A percentile compares a stretch with the other conserved stretches of the same genome.
Evolutionary conservation across 2,113 vertebrate genomes (phyloP).

Genomic region (Spheniscus mendiculus): DNA sequence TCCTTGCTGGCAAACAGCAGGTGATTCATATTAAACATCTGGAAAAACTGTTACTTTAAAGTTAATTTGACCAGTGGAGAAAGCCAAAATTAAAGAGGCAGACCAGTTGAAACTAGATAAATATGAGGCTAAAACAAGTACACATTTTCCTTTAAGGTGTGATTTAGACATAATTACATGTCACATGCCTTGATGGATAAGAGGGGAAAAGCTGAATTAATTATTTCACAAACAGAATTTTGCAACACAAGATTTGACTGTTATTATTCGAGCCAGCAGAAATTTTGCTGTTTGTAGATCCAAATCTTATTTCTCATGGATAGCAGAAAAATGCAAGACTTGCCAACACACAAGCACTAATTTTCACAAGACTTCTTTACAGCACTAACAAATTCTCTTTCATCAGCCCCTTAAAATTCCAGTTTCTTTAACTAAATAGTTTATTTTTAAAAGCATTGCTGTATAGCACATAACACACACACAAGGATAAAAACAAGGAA

Average conservation of each 20-base stretch:
- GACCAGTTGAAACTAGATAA: neutral
- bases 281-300: neutral
- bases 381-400: neutral
- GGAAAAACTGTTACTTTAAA: neutral
- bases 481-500: neutral
- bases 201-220: neutral
- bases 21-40: neutral
- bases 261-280: neutral
- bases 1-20: neutral
- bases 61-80: neutral
- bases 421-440: neutral
- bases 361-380: neutral
- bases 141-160: neutral
- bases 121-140: neutral
- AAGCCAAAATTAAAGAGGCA: neutral
- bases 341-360: neutral
- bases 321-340: neutral
- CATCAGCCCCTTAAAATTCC: neutral
- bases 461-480: neutral
- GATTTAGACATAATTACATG: constrained; percentile 2
- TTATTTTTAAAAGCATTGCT: neutral
- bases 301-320: neutral
- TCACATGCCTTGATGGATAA: neutral
- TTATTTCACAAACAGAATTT: constrained; percentile 15
- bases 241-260: neutral